phyloP scores from a whole-genome alignment of 2,113 vertebrate genomes.

The Anarhynchus alexandrinus region DNA sequence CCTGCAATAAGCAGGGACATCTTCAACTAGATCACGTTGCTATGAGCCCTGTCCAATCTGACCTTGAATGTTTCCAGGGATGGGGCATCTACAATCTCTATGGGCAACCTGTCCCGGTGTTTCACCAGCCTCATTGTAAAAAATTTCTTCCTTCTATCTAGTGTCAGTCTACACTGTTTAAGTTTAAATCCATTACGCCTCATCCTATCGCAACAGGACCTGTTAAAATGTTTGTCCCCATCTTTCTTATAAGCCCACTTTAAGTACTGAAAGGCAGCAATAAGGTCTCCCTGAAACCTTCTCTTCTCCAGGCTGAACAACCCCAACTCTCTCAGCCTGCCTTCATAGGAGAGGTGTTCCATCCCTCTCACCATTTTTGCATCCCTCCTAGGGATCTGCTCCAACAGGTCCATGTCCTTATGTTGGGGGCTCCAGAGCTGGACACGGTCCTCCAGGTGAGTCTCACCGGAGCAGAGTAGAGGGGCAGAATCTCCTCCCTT shows the following conservation, averaged over 20 bases:
- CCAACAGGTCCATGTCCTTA: neutral
- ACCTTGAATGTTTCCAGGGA: no score
- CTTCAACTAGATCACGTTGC: neutral
- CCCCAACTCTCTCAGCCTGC: neutral
- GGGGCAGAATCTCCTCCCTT: neutral
- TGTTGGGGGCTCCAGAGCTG: neutral
- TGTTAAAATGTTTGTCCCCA: no score
- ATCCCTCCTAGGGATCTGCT: neutral
- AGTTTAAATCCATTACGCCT: neutral
- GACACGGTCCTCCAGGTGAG: neutral
- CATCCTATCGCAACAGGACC: no score
- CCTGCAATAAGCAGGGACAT: no score
- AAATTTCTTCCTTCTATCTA: neutral
- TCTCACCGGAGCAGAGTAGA: neutral
- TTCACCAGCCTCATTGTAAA: neutral
- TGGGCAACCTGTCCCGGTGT: no score
- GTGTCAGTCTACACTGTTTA: neutral
- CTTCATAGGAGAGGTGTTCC: neutral
- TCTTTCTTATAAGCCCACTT: no score
- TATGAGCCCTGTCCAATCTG: no score
- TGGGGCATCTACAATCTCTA: no score
- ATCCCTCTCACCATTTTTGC: neutral
- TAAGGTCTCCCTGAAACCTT: no score
- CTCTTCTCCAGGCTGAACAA: no score
- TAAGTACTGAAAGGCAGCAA: no score